Conservation (phyloP, 1,140 invertebrate genomes). For the Pogonognathellus flavescens region DNA sequence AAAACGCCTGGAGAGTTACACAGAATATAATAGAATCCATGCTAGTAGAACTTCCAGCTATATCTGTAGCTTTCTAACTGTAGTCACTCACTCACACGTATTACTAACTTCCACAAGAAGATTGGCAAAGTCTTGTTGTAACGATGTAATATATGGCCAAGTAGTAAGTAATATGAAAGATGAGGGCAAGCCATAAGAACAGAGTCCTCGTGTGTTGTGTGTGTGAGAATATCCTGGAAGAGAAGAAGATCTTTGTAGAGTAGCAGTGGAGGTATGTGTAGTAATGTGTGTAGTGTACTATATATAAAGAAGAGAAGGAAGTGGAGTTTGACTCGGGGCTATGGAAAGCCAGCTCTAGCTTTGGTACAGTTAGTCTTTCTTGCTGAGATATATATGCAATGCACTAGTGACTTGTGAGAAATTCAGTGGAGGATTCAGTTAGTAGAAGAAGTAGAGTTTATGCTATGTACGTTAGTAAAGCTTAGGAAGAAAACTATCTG, state of each 20-base stretch:
- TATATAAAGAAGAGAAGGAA: not conserved
- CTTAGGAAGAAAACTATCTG: not conserved
- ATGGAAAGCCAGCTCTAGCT: not conserved
- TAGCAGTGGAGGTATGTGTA: not conserved
- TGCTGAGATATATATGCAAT: not conserved
- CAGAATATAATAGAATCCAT: not conserved
- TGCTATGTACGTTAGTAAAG: too few relatives aligned
- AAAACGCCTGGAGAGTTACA: not conserved
- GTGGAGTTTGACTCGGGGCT: conserved; percentile 10
- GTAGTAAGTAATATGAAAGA: too few relatives aligned
- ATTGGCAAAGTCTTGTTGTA: too few relatives aligned
- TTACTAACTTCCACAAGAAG: too few relatives aligned
- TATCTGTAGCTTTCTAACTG: too few relatives aligned
- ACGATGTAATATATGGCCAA: too few relatives aligned
- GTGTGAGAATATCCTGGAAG: too few relatives aligned
- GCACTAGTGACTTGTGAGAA: conserved; percentile 33
- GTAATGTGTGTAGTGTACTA: not conserved
- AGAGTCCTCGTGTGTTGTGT: too few relatives aligned
- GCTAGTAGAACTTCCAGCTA: not conserved
- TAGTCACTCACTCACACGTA: not conserved
- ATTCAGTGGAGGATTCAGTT: conserved; percentile 24
- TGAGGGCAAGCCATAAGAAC: too few relatives aligned
- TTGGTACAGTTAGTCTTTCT: not conserved
- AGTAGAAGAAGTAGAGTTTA: not conserved
- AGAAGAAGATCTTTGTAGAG: not conserved